Evolutionary conservation across 2,113 vertebrate genomes (phyloP).

Genomic region (Kobus ellipsiprymnus): DNA sequence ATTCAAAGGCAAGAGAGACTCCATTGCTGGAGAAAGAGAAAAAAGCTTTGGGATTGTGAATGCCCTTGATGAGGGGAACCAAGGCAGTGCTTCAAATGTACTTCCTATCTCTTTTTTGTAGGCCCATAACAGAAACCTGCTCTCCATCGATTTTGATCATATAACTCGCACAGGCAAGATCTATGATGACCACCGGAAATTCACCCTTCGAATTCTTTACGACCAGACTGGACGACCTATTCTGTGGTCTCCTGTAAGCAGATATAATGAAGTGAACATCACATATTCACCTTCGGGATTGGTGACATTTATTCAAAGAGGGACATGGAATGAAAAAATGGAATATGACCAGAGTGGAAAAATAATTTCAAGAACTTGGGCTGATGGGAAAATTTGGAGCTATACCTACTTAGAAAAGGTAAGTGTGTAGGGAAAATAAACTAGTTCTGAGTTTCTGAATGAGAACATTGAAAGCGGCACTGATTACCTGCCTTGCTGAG

Average conservation of each 20-base stretch:
- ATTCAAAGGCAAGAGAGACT: not conserved
- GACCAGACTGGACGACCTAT: conserved; percentile 91
- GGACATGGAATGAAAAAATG: conserved; percentile 94
- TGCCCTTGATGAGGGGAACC: not conserved
- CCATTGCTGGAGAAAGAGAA: not conserved
- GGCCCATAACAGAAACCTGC: conserved; percentile 98
- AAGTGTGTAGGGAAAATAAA: conserved; percentile 11
- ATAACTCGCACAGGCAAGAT: conserved; percentile 95
- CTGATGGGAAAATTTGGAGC: conserved; percentile 99
- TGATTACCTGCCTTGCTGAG: not conserved
- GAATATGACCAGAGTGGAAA: conserved; percentile 94
- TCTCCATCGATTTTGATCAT: conserved; percentile 98
- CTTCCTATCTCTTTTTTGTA: conserved; percentile 69
- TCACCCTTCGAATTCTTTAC: conserved; percentile 96
- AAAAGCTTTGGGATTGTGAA: not conserved
- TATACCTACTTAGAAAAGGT: conserved; percentile 98
- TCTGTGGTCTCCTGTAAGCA: conserved; percentile 95
- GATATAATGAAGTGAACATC: conserved; percentile 97
- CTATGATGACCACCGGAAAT: conserved; percentile 98
- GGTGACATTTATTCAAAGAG: conserved; percentile 92
- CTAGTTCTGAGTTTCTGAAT: not conserved
- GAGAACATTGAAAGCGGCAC: not conserved
- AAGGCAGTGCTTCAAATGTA: not conserved
- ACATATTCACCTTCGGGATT: conserved; percentile 91
- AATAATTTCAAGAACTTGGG: conserved; percentile 94